Conservation (phyloP, 2,113 vertebrate genomes). For the Chaetodon auriga region DNA sequence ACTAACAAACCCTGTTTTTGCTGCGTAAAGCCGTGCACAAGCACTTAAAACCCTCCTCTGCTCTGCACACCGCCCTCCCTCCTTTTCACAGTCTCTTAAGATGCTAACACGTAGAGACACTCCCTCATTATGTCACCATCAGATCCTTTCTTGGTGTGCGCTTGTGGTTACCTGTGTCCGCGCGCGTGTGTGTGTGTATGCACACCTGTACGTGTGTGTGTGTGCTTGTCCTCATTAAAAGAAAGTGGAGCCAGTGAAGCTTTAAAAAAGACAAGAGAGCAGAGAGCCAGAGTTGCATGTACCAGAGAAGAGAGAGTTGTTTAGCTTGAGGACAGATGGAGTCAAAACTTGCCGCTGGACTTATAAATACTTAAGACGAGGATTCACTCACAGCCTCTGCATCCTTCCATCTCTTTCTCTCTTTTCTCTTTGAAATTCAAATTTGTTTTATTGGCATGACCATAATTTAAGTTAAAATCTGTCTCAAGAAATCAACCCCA, state of each 20-base stretch:
- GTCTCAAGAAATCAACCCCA: background rate
- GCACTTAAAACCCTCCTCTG: conserved; percentile 23
- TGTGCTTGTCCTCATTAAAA: conserved; percentile 32
- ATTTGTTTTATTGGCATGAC: background rate
- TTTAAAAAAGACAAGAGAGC: conserved; percentile 12
- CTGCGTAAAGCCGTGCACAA: conserved; percentile 26
- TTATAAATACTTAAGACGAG: conserved; percentile 34
- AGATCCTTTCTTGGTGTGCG: background rate
- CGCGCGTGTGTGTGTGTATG: background rate
- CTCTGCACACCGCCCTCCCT: background rate
- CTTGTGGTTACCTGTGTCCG: conserved; percentile 30
- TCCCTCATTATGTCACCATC: conserved; percentile 37
- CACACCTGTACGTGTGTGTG: conserved; percentile 8
- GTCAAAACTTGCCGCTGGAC: conserved; percentile 22
- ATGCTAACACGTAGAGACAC: conserved; percentile 30
- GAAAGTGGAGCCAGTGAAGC: conserved; percentile 44
- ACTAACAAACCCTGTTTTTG: conserved; percentile 34
- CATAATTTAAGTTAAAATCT: background rate
- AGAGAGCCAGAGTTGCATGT: conserved; percentile 9
- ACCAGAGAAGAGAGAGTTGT: conserved; percentile 32
- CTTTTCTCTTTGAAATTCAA: background rate
- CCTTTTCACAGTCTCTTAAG: conserved; percentile 19
- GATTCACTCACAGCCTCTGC: background rate
- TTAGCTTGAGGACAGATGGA: conserved; percentile 36
- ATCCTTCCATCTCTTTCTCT: background rate